These are phyloP conservation scores for Vollenhovia emeryi DNA, from an alignment of 1,140 invertebrate species.

Conservation along the genomic window DNA sequence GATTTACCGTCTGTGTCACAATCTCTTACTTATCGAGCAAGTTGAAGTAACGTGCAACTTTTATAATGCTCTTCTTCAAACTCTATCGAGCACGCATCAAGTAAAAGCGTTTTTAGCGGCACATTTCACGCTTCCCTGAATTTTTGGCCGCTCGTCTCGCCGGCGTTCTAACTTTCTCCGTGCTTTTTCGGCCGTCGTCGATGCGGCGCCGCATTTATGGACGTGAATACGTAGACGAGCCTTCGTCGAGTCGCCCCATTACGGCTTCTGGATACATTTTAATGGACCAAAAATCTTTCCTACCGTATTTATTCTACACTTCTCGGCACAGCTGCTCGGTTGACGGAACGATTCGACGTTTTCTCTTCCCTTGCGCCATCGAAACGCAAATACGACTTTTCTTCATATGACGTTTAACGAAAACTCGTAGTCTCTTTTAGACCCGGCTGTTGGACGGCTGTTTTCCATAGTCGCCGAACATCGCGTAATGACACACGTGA, in stretches of 20 bases:
- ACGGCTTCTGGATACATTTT: constrained; percentile 13
- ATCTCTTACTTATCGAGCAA: neutral
- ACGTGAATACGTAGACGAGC: neutral
- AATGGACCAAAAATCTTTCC: constrained; percentile 5
- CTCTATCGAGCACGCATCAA: neutral
- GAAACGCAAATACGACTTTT: constrained; percentile 15
- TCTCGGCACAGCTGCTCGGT: neutral
- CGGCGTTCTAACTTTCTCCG: constrained; percentile 13
- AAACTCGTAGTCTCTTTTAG: neutral
- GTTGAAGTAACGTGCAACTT: neutral
- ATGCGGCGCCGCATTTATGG: constrained; percentile 23
- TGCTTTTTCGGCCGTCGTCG: constrained; percentile 3
- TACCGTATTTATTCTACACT: neutral
- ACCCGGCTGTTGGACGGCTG: constrained; percentile 24
- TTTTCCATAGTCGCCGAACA: constrained; percentile 7
- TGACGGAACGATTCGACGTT: neutral
- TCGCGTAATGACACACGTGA: constrained; percentile 24
- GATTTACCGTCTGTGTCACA: neutral
- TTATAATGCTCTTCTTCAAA: neutral
- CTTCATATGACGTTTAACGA: neutral
- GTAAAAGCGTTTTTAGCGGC: constrained; percentile 33
- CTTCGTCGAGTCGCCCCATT: neutral
- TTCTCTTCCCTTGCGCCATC: neutral
- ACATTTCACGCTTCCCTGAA: constrained; percentile 36
- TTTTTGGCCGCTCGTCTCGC: neutral